Evolutionary conservation across 2,888 invertebrate genomes (phyloP), one percentile per base, ranked within the genome.

Genomic region (Eupithecia pulchellata): DNA sequence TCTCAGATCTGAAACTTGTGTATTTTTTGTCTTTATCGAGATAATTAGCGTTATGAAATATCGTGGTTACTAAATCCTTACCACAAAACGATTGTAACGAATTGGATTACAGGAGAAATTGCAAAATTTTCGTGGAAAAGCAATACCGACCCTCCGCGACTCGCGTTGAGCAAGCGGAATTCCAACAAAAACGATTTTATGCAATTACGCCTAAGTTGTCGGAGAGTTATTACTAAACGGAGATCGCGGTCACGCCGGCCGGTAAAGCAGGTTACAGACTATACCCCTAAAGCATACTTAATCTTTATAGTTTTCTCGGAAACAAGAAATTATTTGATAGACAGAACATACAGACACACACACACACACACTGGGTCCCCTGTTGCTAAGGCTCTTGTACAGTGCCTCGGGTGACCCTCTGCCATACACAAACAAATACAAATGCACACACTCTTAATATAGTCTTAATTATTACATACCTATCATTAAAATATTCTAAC

Each of bases 181-280:
- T 89, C 91, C 89, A 83, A 89, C 90, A 89, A 91, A 91, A 90
- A 89, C 90, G 90, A 89, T 92, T 91, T 91, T 88, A 90, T 91
- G 91, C 91, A 92, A 92, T 92, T 92, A 91, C 90, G 86, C 83
- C 88, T 86, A 89, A 89, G 86, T 91, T 89, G 88, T 86, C 85
- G 85, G 82, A 84, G 90, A 89, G 88, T 91, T 91, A 91, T 92
- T 92, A 91, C 92, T 88, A 88, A 88, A 88, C 86, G 82, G 84
- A 85, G 86, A 85, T 85, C 82, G 85, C 86, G 86, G 90, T 91
- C 91, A 91, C 91, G 86, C 80, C 78, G 83, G 75, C 71, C 71
- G 71, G 75, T 78, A 78, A 77, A 66, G 76, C 72, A 36, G 66
- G 62, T n/a, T 75, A 39, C 75, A 78, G 69, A 76, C 73, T 34